Evolutionary conservation across 92 coral and sea anemone species (phyloP).

Genomic region (Heliopora coerulea): DNA sequence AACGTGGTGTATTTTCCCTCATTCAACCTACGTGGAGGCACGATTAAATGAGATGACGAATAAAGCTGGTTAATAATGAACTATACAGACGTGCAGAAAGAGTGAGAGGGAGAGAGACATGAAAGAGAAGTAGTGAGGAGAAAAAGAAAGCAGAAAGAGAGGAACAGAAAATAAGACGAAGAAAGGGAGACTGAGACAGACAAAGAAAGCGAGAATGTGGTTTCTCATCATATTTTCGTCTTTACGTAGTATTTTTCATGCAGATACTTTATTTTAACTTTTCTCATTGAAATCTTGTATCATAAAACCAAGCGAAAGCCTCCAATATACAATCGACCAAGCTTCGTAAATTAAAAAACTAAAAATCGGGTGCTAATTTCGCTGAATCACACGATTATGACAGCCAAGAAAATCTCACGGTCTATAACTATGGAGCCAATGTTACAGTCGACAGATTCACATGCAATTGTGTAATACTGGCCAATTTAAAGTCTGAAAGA

Average conservation of each 20-base stretch:
- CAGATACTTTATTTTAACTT: too few species aligned
- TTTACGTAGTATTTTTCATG: neutral
- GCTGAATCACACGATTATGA: too few species aligned
- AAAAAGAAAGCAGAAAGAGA: too few species aligned
- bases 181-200: neutral
- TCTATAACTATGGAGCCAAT: neutral
- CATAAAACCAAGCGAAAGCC: neutral
- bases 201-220: too few species aligned
- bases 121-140: too few species aligned
- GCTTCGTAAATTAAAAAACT: neutral
- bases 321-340: neutral
- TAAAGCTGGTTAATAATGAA: too few species aligned
- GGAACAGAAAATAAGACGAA: neutral
- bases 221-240: too few species aligned
- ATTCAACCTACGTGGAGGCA: too few species aligned
- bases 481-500: conserved; percentile 1
- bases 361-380: neutral
- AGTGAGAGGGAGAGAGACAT: neutral
- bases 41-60: too few species aligned
- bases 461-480: neutral
- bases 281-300: neutral
- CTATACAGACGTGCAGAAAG: too few species aligned
- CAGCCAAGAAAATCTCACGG: too few species aligned
- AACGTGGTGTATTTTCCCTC: too few species aligned
- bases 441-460: neutral